phyloP scores from a whole-genome alignment of 2,113 vertebrate species.

The Serilophus lunatus region DNA sequence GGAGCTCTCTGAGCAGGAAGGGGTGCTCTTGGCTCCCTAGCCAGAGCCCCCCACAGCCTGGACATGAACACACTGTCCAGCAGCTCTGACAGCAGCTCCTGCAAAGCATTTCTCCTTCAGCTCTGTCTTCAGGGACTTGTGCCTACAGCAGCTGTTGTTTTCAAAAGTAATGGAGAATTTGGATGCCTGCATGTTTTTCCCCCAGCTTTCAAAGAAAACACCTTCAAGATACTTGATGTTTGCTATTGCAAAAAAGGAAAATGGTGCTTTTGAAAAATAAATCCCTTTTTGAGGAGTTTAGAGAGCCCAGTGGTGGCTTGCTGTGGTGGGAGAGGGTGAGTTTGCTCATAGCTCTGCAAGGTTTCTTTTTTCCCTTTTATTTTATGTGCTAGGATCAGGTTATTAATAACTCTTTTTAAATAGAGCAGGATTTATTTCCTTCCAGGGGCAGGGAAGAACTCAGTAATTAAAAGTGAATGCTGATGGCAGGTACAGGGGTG shows the following conservation, averaged over 20 bases:
- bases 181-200: background rate
- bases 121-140: background rate
- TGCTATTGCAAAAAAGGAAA: background rate
- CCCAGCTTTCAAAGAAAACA: background rate
- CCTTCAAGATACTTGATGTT: background rate
- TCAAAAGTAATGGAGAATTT: background rate
- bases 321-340: background rate
- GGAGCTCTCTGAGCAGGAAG: background rate
- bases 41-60: background rate
- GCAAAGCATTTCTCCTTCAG: background rate
- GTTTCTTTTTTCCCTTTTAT: background rate
- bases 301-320: background rate
- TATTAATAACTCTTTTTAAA: constrained; percentile 57
- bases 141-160: background rate
- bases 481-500: background rate
- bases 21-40: background rate
- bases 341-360: background rate
- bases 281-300: background rate
- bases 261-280: background rate
- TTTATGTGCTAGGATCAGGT: background rate
- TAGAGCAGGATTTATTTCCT: background rate
- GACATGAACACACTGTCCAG: fast-evolving
- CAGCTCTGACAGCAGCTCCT: background rate
- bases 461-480: background rate
- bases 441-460: background rate